phyloP scores from a whole-genome alignment of 1,140 invertebrate genomes.

The Drosophila micromelanica region DNA sequence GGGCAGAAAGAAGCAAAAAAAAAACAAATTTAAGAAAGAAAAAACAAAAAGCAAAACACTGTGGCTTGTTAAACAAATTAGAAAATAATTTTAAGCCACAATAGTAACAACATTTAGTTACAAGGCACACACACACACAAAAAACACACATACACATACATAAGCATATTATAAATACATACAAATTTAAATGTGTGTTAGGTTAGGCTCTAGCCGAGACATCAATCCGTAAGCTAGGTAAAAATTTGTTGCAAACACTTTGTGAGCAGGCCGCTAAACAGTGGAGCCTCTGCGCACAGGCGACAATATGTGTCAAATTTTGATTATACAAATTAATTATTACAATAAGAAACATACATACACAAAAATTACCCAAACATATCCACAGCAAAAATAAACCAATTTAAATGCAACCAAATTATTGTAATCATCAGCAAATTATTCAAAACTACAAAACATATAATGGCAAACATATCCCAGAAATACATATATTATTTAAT shows the following conservation, averaged over 20 bases:
- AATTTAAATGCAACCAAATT: conserved; percentile 61
- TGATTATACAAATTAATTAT: conserved; percentile 71
- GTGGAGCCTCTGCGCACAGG: conserved; percentile 34
- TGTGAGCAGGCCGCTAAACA: conserved; percentile 31
- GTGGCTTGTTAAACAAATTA: conserved; percentile 50
- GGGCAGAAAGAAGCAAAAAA: conserved; percentile 69
- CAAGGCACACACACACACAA: conserved; percentile 30
- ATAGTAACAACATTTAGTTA: conserved; percentile 49
- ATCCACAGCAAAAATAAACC: conserved; percentile 62
- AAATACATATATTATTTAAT: conserved; percentile 47
- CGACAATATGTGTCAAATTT: conserved; percentile 71
- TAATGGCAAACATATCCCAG: conserved; percentile 69
- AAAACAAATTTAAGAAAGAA: conserved; percentile 9
- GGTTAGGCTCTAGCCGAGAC: conserved; percentile 32
- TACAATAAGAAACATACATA: conserved; percentile 45
- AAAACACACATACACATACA: conserved; percentile 20
- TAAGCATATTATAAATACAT: conserved; percentile 18
- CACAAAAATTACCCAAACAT: conserved; percentile 57
- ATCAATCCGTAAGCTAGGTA: conserved; percentile 36
- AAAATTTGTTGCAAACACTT: conserved; percentile 45
- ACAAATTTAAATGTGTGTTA: conserved; percentile 31
- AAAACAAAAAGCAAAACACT: conserved; percentile 27
- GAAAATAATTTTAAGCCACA: conserved; percentile 54
- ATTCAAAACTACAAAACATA: conserved; percentile 60
- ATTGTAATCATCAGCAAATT: conserved; percentile 56